These are phyloP conservation scores for Trichomycterus rosablanca DNA, from an alignment of 2,113 vertebrate species.

Conservation along the genomic window DNA sequence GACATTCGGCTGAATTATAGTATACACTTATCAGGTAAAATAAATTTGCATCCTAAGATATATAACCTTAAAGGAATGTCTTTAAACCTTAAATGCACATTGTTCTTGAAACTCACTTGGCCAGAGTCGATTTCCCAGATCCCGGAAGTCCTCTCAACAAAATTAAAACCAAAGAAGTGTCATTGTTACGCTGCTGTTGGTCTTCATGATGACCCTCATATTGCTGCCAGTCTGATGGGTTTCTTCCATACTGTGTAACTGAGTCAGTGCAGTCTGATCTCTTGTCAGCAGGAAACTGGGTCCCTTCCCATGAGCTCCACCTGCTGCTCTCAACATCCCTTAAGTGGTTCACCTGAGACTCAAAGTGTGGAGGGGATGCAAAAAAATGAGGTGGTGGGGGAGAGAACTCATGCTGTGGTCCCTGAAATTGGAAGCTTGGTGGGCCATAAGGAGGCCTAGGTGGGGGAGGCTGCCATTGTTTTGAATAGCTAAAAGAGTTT, in stretches of 20 bases:
- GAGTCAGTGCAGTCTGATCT: no score
- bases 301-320: background rate
- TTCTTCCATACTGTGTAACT: background rate
- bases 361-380: conserved; percentile 21
- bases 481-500: background rate
- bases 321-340: background rate
- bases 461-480: conserved; percentile 37
- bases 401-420: conserved; percentile 16
- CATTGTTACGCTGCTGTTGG: background rate
- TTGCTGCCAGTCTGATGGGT: background rate
- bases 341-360: background rate
- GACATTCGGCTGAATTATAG: no score
- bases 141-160: conserved; percentile 71
- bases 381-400: conserved; percentile 34
- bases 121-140: conserved; percentile 67
- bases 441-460: conserved; percentile 11
- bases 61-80: no score
- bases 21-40: no score
- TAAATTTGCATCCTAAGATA: no score
- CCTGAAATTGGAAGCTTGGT: conserved; percentile 27
- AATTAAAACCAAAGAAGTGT: conserved; percentile 50
- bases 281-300: background rate
- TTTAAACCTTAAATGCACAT: no score
- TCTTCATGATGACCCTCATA: conserved; percentile 30
- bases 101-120: conserved; percentile 50